These are phyloP conservation scores for Periophthalmodon schlosseri DNA, from an alignment of 2,113 vertebrate genomes.

Conservation along the genomic window DNA sequence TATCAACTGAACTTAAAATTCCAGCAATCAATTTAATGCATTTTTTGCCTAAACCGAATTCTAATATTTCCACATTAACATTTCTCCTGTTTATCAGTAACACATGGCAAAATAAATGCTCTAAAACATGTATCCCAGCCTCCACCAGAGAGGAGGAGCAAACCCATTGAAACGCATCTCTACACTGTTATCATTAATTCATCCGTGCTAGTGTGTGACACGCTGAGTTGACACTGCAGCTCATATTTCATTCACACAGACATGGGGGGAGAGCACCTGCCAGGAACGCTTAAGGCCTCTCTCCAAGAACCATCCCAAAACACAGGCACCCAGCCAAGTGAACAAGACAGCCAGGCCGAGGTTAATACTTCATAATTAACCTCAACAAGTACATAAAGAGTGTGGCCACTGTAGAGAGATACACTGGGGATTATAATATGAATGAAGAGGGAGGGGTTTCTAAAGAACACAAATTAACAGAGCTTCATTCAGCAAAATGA, in stretches of 20 bases:
- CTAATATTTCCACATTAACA: constrained; percentile 20
- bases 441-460: constrained; percentile 34
- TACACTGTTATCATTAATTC: constrained; percentile 73
- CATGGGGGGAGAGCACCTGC: constrained; percentile 61
- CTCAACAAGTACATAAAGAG: constrained; percentile 55
- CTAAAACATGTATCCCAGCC: constrained; percentile 52
- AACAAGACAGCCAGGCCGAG: constrained; percentile 58
- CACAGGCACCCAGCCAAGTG: constrained; percentile 43
- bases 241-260: constrained; percentile 73
- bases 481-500: constrained; percentile 38
- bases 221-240: constrained; percentile 73
- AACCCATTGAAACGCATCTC: constrained; percentile 69
- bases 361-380: constrained; percentile 70
- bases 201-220: constrained; percentile 73
- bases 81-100: constrained; percentile 37
- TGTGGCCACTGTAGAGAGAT: constrained; percentile 25
- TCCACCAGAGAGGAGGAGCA: constrained; percentile 46
- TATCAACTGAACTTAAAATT: too few relatives aligned
- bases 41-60: neutral
- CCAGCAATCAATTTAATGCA: too few relatives aligned
- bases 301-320: constrained; percentile 49
- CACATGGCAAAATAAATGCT: constrained; percentile 54
- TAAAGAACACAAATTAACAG: constrained; percentile 31
- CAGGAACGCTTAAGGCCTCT: constrained; percentile 63
- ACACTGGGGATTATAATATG: constrained; percentile 63